Base-by-base conservation (phyloP, 2,797 vertebrate species). In the Parambassis ranga region DNA sequence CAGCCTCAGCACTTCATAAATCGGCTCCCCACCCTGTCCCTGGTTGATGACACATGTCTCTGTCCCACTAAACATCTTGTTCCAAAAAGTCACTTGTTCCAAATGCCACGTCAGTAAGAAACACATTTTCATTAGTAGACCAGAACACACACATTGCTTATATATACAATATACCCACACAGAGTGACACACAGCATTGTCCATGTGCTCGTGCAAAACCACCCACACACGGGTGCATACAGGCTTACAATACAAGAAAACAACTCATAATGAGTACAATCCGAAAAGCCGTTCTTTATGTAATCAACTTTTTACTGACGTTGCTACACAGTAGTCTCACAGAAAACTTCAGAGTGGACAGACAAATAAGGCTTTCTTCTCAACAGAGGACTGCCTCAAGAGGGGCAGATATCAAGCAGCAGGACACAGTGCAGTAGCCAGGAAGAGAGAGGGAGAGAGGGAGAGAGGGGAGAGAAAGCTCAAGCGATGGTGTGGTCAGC, bases 11-110 rank as follows among this genome's bases (percentile, higher is more conserved):
- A 79, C 49, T 65, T 51, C 47, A 67, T 82, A 65, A 81, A 80
- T 80, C 65, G 77, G 38, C 37, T 36, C 67, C 20, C 55, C 79
- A 57, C 75, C 75, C 75, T 24, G 58, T 81, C 71, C 67, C 75
- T 37, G 38, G 67, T 51, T 69, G 75, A 85, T 64, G 69, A 85
- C 74, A 74, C 62, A 63, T 33, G 32, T 65, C 59, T 65, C 55
- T 57, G 71, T 74, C 71, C 55, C 37, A 2, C 53, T 62, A 59
- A 71, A 75, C 30, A 66, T 64, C 47, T 66, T 33, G 18, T 58
- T 79, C 74, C 79, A 69, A 64, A 81, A 10, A 1, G 8, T 42
- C 37, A 14, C 55, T 56, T 14, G 11, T 62, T 79, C 64, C 75
- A 74, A 81, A 64, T 53, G 48, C 53, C 64, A 63, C 53, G 44